Base-by-base conservation (phyloP, 2,888 invertebrate genomes). In the Bellardia bayeri region DNA sequence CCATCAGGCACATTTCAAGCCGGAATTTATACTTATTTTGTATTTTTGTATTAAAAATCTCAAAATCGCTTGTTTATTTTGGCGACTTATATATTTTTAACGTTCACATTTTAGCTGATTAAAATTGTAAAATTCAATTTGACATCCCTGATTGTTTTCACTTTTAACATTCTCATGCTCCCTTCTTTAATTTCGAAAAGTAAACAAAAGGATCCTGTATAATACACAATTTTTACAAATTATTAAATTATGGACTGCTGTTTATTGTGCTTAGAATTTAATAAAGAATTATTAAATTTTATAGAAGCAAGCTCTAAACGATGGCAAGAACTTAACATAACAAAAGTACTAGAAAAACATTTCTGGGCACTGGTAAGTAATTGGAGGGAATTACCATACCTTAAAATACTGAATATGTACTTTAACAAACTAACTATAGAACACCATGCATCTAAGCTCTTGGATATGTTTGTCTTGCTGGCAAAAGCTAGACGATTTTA, bases 401-500 rank as follows among this genome's bases (percentile, higher is more conserved):
- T n/a, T n/a, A n/a, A n/a, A n/a, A n/a, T n/a, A n/a, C 2, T 71
- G 63, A 3, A 30, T 3, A 13, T 13, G 6, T 2, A 3, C 42
- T 23, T 16, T 11, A 51, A 14, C 13, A 51, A n/a, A 71, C 16
- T 23, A 7, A 13, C 11, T 74, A 58, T 66, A 86, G 86, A 71
- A 75, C 63, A 74, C 69, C 6, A 56, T 71, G 30, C n/a, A 81
- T 9, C 51, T n/a, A 11, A 30, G 6, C 11, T 84, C 84, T 3
- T 88, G 89, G 33, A 89, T 92, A 13, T 92, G 92, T 82, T 84
- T 80, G 11, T 71, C 89, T 0, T 92, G 92, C 74, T 92, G 92
- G 92, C 82, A 90, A 11, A 89, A 86, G 45, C 87, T 92, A 2
- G 87, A 88, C 8, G 89, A 84, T 42, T 92, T 92, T 63, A 90